phyloP scores from a whole-genome alignment of 2,888 invertebrate species.

The Xanthorhoe designata region DNA sequence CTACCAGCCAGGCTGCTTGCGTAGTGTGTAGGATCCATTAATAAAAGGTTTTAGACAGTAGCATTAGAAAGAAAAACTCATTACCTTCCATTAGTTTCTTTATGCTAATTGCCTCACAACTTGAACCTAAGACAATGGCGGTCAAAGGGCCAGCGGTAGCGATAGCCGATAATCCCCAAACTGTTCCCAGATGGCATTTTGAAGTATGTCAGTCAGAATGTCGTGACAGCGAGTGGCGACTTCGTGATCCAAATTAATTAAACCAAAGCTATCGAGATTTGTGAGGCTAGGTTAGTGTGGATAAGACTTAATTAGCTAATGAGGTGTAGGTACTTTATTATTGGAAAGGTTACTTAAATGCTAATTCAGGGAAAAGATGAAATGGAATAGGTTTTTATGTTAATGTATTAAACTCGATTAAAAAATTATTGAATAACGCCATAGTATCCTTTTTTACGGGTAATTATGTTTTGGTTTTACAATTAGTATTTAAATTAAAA shows the following conservation, averaged over 20 bases:
- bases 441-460: neutral
- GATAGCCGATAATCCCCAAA: conserved; percentile 69
- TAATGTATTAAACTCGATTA: neutral
- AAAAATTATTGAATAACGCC: neutral
- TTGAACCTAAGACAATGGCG: conserved; percentile 57
- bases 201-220: conserved; percentile 83
- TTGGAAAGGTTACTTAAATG: no score
- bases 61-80: neutral
- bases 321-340: conserved; percentile 13
- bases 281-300: conserved; percentile 66
- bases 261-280: conserved; percentile 84
- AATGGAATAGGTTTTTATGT: no score
- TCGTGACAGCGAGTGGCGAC: conserved; percentile 84
- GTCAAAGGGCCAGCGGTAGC: conserved; percentile 58
- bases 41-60: neutral
- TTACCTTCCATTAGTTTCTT: conserved; percentile 14
- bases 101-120: conserved; percentile 22
- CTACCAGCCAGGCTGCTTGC: no score
- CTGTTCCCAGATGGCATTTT: conserved; percentile 79
- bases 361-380: no score
- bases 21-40: no score
- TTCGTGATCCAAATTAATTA: conserved; percentile 86
- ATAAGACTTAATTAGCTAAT: conserved; percentile 55
- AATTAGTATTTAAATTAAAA: neutral
- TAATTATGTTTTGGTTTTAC: neutral